Percentiles rank a stretch among this genome's conserved stretches.
These are phyloP conservation scores for Ochropleura plecta DNA, from an alignment of 2,888 invertebrate species.

Conservation along the genomic window DNA sequence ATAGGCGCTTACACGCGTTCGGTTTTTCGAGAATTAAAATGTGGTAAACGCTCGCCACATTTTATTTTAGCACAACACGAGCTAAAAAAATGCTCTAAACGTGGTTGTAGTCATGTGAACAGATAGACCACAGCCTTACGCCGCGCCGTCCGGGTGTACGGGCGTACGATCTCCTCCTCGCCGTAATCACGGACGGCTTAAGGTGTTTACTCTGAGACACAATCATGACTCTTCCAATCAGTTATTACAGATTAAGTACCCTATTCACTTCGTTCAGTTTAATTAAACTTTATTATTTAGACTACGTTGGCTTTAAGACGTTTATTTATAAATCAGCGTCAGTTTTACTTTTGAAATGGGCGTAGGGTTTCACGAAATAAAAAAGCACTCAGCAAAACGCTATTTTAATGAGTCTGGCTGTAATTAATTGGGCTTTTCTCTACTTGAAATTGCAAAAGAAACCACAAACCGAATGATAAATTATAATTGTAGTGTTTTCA, in stretches of 20 bases:
- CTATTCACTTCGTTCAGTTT: slow-evolving; percentile 42
- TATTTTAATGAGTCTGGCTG: slow-evolving; percentile 42
- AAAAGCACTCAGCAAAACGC: slow-evolving; percentile 20
- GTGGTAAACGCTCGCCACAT: no score
- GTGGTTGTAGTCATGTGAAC: neutral
- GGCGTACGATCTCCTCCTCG: slow-evolving; percentile 32
- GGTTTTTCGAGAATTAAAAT: no score
- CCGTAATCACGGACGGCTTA: slow-evolving; percentile 71
- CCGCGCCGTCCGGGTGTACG: neutral
- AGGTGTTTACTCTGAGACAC: slow-evolving; percentile 70
- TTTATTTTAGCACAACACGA: no score
- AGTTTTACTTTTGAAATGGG: slow-evolving; percentile 10
- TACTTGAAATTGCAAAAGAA: slow-evolving; percentile 33
- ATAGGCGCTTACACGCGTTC: no score
- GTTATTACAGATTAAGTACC: slow-evolving; percentile 53
- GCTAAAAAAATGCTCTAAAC: no score
- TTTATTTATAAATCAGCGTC: slow-evolving; percentile 14
- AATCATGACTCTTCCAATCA: slow-evolving; percentile 65
- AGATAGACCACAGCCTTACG: neutral
- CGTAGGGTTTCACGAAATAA: slow-evolving; percentile 19
- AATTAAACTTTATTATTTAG: slow-evolving; percentile 39
- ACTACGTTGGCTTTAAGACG: slow-evolving; percentile 10
- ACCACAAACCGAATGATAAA: slow-evolving; percentile 23
- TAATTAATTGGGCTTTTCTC: slow-evolving; percentile 40
- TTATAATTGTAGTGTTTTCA: neutral